These are phyloP conservation scores for Heliangelus exortis DNA, from an alignment of 2,797 vertebrate genomes.

Conservation along the genomic window DNA sequence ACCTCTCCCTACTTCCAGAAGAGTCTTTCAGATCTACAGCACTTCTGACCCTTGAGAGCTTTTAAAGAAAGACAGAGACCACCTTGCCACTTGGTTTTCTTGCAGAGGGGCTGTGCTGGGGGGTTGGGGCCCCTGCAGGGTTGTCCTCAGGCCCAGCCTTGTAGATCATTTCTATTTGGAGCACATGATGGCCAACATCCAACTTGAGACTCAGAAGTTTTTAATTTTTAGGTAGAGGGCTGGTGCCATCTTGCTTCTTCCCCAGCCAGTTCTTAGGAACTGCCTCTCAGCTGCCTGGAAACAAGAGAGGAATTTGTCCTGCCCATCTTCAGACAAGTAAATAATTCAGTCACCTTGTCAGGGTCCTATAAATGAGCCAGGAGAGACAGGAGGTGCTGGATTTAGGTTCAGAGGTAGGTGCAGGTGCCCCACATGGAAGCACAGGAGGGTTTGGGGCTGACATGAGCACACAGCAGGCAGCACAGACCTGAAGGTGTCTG, in stretches of 20 bases:
- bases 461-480: not conserved
- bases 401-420: not conserved
- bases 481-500: accelerated
- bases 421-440: not conserved
- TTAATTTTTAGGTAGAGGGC: not conserved
- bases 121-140: not conserved
- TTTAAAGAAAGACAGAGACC: not conserved
- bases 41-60: not conserved
- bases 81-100: not conserved
- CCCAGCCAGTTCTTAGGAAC: not conserved
- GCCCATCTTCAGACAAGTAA: not conserved
- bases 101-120: not conserved
- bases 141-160: not conserved
- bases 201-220: not conserved
- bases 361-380: not conserved
- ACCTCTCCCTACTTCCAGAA: accelerated
- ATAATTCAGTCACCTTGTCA: not conserved
- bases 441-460: not conserved
- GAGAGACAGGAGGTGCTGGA: not conserved
- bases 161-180: not conserved
- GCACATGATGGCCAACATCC: not conserved
- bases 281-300: not conserved
- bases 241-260: not conserved
- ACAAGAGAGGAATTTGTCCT: not conserved
- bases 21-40: not conserved